phyloP scores from a whole-genome alignment of 64 coral and sea anemone genomes.

The Stylophora pistillata region DNA sequence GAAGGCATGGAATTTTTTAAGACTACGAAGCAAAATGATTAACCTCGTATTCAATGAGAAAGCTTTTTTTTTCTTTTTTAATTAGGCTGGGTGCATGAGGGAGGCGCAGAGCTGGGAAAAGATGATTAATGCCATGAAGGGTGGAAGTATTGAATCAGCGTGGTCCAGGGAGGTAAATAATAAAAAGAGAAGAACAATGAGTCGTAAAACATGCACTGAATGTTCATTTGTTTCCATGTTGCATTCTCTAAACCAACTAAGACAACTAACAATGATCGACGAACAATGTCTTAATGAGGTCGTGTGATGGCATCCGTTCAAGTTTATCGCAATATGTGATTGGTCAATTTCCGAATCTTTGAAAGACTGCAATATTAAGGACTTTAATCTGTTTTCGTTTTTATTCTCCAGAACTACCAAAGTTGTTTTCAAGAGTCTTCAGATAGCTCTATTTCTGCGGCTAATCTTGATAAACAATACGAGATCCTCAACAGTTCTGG shows the following conservation, averaged over 20 bases:
- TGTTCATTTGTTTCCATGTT: no score
- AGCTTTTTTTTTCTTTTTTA: not conserved
- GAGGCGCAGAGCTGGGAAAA: constrained; percentile 60
- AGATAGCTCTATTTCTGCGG: not conserved
- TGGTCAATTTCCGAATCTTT: not conserved
- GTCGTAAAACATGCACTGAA: no score
- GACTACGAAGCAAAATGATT: no score
- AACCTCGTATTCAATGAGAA: not conserved
- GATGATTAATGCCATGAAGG: constrained; percentile 32
- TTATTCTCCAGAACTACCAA: constrained; percentile 52
- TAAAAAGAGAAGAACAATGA: not conserved
- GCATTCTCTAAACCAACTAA: no score
- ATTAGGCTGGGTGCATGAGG: constrained; percentile 67
- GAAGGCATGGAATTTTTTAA: no score
- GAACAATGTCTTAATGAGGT: no score
- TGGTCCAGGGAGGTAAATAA: constrained; percentile 62
- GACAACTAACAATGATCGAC: no score
- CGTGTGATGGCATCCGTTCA: no score
- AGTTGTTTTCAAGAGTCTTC: constrained; percentile 58
- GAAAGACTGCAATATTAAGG: not conserved
- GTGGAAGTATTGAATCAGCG: constrained; percentile 28
- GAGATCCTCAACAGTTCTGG: constrained; percentile 77
- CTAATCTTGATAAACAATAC: constrained; percentile 59
- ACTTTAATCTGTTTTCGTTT: not conserved
- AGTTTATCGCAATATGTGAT: no score